Conservation (phyloP, 2,888 invertebrate genomes). For the Coremacera marginata region DNA sequence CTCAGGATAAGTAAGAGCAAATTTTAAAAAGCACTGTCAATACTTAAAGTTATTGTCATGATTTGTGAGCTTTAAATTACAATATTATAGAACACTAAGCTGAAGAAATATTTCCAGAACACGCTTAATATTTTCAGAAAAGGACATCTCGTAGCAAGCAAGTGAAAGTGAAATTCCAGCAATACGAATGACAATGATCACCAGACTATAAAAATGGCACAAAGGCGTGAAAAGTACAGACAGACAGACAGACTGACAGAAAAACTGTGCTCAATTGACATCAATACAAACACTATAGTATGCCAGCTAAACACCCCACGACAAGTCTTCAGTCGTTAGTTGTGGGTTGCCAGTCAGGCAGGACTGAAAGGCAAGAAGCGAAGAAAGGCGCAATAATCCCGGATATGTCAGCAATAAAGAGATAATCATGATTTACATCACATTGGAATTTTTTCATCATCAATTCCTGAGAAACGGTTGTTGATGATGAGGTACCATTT, state of each 20-base stretch:
- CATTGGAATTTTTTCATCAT: constrained; percentile 52
- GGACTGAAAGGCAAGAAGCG: not conserved
- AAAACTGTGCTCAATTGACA: not conserved
- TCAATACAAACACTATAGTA: not conserved
- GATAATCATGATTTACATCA: constrained; percentile 67
- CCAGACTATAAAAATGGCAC: constrained; percentile 23
- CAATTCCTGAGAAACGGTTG: constrained; percentile 28
- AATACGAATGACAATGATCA: constrained; percentile 35
- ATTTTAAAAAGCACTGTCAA: constrained; percentile 5
- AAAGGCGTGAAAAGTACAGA: not conserved
- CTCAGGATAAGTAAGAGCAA: not conserved
- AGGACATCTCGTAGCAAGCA: constrained; percentile 6
- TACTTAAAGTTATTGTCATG: constrained; percentile 25
- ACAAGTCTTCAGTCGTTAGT: not conserved
- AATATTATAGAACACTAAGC: constrained; percentile 36
- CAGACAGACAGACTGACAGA: not conserved
- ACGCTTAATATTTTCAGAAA: constrained; percentile 30
- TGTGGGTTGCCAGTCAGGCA: not conserved
- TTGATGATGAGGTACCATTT: not conserved
- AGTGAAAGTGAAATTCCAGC: constrained; percentile 25
- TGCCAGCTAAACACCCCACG: not conserved
- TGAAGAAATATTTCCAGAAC: constrained; percentile 30
- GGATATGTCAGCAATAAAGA: constrained; percentile 65
- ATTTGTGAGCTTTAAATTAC: constrained; percentile 43
- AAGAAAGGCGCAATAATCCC: constrained; percentile 29